Evolutionary conservation across 2,797 vertebrate genomes (phyloP).

Genomic region (Falco naumanni): DNA sequence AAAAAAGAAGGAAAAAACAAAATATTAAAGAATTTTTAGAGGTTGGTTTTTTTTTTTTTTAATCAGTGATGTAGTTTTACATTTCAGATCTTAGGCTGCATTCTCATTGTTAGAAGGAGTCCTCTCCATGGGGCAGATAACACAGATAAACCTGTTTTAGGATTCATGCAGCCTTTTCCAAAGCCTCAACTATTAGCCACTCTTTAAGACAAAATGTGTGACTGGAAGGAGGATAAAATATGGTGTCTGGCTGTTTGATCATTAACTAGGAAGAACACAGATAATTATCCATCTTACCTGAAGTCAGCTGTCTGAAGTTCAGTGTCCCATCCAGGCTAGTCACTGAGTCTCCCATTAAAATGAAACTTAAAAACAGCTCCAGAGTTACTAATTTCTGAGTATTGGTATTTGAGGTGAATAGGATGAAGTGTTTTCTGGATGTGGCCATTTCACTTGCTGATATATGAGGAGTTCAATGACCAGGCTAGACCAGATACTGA

Average conservation of each 20-base stretch:
- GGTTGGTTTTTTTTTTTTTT: neutral
- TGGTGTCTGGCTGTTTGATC: neutral
- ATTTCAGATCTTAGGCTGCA: neutral
- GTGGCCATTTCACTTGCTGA: neutral
- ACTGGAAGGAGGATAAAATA: neutral
- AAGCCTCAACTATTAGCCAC: neutral
- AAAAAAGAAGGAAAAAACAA: neutral
- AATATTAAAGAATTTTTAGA: neutral
- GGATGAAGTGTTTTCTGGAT: neutral
- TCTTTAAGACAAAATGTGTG: neutral
- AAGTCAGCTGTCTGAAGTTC: neutral
- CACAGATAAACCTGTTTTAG: neutral
- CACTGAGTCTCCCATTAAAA: neutral
- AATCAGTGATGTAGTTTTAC: neutral
- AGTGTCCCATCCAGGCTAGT: neutral
- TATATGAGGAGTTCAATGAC: neutral
- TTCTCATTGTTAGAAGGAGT: neutral
- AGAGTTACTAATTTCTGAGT: neutral
- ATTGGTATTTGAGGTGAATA: neutral
- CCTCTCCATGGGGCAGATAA: neutral
- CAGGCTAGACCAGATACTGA: neutral
- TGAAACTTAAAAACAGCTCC: neutral
- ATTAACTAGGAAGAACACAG: neutral
- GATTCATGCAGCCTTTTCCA: neutral
- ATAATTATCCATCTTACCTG: neutral